These are phyloP conservation scores for Arothron firmamentum DNA, from an alignment of 2,113 vertebrate genomes.

Conservation along the genomic window DNA sequence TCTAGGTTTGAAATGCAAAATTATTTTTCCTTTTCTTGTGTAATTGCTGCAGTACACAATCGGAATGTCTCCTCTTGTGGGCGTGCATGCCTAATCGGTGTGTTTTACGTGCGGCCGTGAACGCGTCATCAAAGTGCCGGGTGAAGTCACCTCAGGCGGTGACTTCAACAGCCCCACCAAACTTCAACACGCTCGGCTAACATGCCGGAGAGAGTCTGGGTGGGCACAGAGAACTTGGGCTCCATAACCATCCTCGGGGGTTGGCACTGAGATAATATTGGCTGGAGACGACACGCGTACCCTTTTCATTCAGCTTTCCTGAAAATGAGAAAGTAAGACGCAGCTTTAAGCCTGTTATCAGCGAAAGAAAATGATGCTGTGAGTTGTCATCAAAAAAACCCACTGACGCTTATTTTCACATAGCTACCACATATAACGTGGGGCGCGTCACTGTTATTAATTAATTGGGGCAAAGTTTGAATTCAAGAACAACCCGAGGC, in stretches of 20 bases:
- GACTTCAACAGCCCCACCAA: slow-evolving; percentile 34
- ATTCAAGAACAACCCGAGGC: too few species aligned
- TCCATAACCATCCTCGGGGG: background rate
- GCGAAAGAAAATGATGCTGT: background rate
- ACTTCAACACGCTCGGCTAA: slow-evolving; percentile 6
- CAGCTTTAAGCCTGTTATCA: background rate
- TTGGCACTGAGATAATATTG: background rate
- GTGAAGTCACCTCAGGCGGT: slow-evolving; percentile 29
- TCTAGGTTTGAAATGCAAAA: too few species aligned
- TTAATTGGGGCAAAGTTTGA: too few species aligned
- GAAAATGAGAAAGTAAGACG: slow-evolving; percentile 14
- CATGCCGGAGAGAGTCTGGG: slow-evolving; percentile 1
- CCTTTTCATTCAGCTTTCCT: background rate
- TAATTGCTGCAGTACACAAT: too few species aligned
- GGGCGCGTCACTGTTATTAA: background rate
- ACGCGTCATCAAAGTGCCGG: slow-evolving; percentile 26
- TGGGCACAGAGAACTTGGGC: background rate
- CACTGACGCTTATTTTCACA: too few species aligned
- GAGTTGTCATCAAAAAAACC: background rate
- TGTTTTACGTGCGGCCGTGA: slow-evolving; percentile 11
- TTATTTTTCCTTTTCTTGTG: too few species aligned
- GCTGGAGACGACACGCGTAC: too few species aligned
- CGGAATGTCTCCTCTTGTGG: too few species aligned
- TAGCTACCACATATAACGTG: background rate
- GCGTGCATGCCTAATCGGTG: too few species aligned